Evolutionary conservation across 2,888 invertebrate species (phyloP), one percentile per base, ranked within the genome.

Genomic region (Lepidocyrtoides sp.): DNA sequence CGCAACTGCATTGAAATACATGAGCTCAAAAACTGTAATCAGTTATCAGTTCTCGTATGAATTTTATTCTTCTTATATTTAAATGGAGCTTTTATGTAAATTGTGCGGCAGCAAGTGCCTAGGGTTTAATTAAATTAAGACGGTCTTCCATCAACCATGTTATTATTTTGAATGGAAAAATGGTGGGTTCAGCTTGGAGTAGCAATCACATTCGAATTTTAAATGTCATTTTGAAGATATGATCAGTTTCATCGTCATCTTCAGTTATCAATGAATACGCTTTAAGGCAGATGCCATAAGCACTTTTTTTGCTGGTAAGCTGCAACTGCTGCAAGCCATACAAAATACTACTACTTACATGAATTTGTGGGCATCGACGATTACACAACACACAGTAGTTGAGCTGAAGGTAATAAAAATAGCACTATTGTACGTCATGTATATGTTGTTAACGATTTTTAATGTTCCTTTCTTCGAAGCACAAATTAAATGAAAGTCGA

Each of bases 151-250:
- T 8, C 26, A 29, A 7, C 51, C 20, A 10, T 85, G 17, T 85
- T 72, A 85, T 85, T 85, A 85, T 72, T 69, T 85, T 85, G 36
- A 85, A 72, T 72, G 72, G 32, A n/a, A 32, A 72, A 72, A 72
- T 85, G 41, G 84, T 36, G 72, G 23, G 84, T 32, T n/a, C n/a
- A n/a, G n/a, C n/a, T 41, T 36, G 29, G 17, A 20, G 36, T 12
- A 72, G 54, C 84, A 72, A 72, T 85, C 54, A 85, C 69, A 85
- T 85, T 85, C 72, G 72, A 85, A 85, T 85, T 72, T 69, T 85
- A 85, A 82, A 85, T 85, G 84, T 54, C 69, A 85, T 85, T 69
- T 51, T 36, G n/a, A 36, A 48, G 48, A 75, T 75, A 29, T 51
- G 20, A 75, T 75, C 69, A 72, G 3, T 60, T 20, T 60, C 57